Conservation (phyloP, 2,797 vertebrate genomes). For the Poeciliopsis turneri region DNA sequence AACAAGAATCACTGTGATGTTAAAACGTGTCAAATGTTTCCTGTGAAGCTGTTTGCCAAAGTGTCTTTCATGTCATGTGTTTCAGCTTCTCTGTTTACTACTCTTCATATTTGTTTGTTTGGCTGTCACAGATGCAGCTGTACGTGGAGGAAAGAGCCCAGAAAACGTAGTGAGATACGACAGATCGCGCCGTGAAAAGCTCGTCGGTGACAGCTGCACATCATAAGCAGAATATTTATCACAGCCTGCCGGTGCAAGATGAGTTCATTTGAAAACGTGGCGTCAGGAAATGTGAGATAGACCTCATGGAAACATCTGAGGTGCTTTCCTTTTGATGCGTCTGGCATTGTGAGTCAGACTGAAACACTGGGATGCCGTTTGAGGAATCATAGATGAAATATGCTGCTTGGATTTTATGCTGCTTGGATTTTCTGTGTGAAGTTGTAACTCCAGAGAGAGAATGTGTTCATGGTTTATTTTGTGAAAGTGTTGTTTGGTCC, state of each 20-base stretch:
- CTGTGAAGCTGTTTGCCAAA: background rate
- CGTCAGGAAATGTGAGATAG: background rate
- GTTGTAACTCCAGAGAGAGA: background rate
- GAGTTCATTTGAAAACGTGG: conserved; percentile 8
- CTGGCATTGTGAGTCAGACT: background rate
- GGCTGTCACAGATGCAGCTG: conserved; percentile 90
- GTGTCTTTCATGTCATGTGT: background rate
- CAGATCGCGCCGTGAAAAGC: background rate
- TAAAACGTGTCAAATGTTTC: background rate
- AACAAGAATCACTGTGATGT: background rate
- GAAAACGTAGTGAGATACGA: conserved; percentile 74
- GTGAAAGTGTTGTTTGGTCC: background rate
- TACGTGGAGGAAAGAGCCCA: conserved; percentile 95
- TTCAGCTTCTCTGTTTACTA: background rate
- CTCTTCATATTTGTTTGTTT: background rate
- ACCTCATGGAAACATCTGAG: conserved; percentile 10
- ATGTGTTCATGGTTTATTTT: background rate
- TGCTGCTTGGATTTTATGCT: background rate
- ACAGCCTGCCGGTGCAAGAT: conserved; percentile 2
- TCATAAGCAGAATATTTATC: background rate
- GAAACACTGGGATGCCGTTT: background rate
- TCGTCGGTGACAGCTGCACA: background rate
- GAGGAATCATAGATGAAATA: background rate
- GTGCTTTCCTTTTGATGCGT: background rate
- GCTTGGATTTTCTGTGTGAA: background rate